A percentile compares a stretch with the other conserved stretches of the same genome.
Evolutionary conservation across 2,797 vertebrate species (phyloP).

Genomic region (Poecilia wingei): DNA sequence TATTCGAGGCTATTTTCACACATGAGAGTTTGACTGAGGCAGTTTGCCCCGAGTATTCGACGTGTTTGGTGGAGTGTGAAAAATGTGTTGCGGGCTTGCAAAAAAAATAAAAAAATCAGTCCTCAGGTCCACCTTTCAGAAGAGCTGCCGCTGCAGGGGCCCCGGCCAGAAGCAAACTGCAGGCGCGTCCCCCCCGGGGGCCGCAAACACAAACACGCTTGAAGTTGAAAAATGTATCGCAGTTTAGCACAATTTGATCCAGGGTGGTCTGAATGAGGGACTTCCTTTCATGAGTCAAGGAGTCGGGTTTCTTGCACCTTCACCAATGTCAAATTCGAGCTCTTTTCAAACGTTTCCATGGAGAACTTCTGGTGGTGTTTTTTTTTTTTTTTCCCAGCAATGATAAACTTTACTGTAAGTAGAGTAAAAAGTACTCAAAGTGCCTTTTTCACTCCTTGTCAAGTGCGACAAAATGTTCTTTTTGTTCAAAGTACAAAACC

Average conservation of each 20-base stretch:
- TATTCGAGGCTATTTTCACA: constrained; percentile 73
- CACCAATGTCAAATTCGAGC: neutral
- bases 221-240: constrained; percentile 35
- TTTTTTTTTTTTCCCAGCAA: neutral
- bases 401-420: neutral
- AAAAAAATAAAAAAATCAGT: constrained; percentile 33
- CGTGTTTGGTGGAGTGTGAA: constrained; percentile 67
- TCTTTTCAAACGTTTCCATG: neutral
- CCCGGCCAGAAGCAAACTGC: constrained; percentile 36
- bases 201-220: constrained; percentile 35
- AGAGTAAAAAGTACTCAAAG: neutral
- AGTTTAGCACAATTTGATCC: constrained; percentile 33
- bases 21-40: constrained; percentile 65
- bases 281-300: neutral
- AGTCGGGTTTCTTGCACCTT: constrained; percentile 3
- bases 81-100: constrained; percentile 58
- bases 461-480: too few species aligned
- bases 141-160: constrained; percentile 42
- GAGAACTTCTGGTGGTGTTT: neutral
- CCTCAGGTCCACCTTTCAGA: constrained; percentile 51
- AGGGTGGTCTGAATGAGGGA: constrained; percentile 5
- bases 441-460: neutral
- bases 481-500: neutral
- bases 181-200: constrained; percentile 31
- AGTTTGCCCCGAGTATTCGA: constrained; percentile 52